Conservation (phyloP, 2,113 vertebrate species). For the Madoqua kirkii region DNA sequence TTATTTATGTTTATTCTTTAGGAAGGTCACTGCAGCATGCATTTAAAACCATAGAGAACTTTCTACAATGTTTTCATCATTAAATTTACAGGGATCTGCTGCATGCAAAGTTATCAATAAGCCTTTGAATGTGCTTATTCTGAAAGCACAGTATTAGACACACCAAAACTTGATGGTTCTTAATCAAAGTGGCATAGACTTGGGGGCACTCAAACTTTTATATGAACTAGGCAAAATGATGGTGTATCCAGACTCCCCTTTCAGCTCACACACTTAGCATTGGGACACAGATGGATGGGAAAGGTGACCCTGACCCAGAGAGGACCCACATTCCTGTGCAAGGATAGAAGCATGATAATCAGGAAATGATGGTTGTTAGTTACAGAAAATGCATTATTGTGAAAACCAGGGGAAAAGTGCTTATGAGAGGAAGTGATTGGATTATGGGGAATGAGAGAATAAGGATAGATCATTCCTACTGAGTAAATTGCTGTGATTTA, state of each 20-base stretch:
- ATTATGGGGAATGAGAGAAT: slow-evolving; percentile 89
- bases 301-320: slow-evolving; percentile 87
- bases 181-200: slow-evolving; percentile 43
- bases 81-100: not conserved
- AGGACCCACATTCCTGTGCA: slow-evolving; percentile 93
- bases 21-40: not conserved
- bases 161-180: slow-evolving; percentile 3
- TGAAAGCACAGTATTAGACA: slow-evolving; percentile 28
- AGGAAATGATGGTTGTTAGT: slow-evolving; percentile 99
- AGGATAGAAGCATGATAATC: slow-evolving; percentile 99
- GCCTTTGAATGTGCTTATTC: slow-evolving; percentile 44
- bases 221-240: slow-evolving; percentile 84
- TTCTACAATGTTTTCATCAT: not conserved
- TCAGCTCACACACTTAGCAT: slow-evolving; percentile 79
- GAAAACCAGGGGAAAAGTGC: slow-evolving; percentile 87
- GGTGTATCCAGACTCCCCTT: slow-evolving; percentile 90
- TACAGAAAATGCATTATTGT: slow-evolving; percentile 99
- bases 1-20: slow-evolving; percentile 3
- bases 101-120: not conserved
- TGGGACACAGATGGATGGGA: slow-evolving; percentile 85
- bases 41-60: not conserved
- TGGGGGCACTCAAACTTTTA: slow-evolving; percentile 69
- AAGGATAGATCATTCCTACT: slow-evolving; percentile 83
- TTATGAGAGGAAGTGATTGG: slow-evolving; percentile 96
- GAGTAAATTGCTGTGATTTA: slow-evolving; percentile 99